Conservation (phyloP, 1,140 invertebrate species). For the Drosophila mayri region DNA sequence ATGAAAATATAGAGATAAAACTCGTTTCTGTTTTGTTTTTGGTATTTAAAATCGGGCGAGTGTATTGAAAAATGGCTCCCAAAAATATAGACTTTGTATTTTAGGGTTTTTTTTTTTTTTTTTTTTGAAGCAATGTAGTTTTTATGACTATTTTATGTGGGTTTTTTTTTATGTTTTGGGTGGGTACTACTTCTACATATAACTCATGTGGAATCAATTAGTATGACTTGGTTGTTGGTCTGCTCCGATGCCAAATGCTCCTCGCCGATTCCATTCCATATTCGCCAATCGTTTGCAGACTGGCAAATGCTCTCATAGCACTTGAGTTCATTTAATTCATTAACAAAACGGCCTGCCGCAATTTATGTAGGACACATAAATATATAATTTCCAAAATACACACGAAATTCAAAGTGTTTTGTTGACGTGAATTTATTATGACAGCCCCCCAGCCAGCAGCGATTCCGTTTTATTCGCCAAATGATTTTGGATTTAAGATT, state of each 20-base stretch:
- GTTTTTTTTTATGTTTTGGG: background rate
- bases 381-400: conserved; percentile 60
- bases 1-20: no score
- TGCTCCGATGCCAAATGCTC: conserved; percentile 4
- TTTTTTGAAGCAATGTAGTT: background rate
- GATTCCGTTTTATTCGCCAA: conserved; percentile 5
- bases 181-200: background rate
- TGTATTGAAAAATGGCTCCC: background rate
- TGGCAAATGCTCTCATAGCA: conserved; percentile 2
- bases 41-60: no score
- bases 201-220: conserved; percentile 1
- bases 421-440: conserved; percentile 52
- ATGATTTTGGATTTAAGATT: conserved; percentile 11
- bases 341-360: conserved; percentile 15
- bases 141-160: background rate
- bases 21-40: no score
- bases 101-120: no score
- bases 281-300: conserved; percentile 9
- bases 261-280: background rate
- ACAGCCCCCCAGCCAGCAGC: background rate
- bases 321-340: conserved; percentile 32
- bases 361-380: conserved; percentile 57
- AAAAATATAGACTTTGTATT: background rate
- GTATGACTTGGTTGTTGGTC: background rate
- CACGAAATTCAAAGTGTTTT: conserved; percentile 41